Conservation (phyloP, 1,140 invertebrate species). For the Oncopodura yosiiana region DNA sequence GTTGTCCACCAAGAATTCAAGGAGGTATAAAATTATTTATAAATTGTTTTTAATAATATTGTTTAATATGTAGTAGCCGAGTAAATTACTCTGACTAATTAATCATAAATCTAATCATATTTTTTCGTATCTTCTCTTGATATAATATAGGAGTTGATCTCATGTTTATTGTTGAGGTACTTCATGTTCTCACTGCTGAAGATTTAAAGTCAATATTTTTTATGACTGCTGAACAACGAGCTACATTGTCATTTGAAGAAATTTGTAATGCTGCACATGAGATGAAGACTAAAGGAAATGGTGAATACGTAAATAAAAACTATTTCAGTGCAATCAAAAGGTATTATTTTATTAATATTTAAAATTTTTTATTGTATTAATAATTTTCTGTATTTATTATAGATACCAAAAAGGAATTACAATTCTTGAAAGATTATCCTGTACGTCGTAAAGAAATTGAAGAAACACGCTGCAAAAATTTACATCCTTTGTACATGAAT, state of each 20-base stretch:
- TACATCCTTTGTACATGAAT: background rate
- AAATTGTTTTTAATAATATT: background rate
- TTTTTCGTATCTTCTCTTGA: background rate
- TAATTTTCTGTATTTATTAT: background rate
- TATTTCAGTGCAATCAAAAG: background rate
- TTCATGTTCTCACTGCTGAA: background rate
- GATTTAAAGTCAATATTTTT: background rate
- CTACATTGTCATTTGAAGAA: background rate
- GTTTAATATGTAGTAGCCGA: background rate
- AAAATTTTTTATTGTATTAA: background rate
- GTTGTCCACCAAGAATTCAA: conserved; percentile 1
- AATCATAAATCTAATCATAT: background rate
- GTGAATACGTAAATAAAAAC: background rate
- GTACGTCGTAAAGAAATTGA: background rate
- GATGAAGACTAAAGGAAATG: conserved; percentile 2
- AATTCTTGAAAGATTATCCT: conserved; percentile 3
- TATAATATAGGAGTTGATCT: background rate
- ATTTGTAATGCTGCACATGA: background rate
- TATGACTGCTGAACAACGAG: conserved; percentile 1
- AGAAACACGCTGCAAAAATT: background rate
- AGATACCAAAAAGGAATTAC: background rate
- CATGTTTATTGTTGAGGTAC: background rate
- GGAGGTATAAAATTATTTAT: background rate
- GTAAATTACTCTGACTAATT: background rate
- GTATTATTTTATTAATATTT: background rate